phyloP scores from a whole-genome alignment of 2,113 vertebrate species.

The Lagopus muta region DNA sequence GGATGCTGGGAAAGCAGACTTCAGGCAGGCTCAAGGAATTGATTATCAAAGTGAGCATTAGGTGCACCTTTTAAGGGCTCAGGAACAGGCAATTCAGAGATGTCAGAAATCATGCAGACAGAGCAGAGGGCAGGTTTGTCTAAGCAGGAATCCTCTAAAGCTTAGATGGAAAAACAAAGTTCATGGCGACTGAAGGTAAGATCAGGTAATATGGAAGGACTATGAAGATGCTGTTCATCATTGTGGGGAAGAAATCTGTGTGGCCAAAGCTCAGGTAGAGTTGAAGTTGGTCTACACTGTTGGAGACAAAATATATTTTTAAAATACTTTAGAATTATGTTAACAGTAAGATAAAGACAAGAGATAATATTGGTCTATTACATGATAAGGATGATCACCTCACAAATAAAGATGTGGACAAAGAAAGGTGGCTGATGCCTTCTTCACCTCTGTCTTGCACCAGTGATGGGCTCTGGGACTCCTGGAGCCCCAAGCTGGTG shows the following conservation, averaged over 20 bases:
- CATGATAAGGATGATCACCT: not conserved
- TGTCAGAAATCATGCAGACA: not conserved
- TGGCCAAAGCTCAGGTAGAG: not conserved
- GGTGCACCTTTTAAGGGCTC: not conserved
- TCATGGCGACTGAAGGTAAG: not conserved
- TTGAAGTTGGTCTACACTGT: not conserved
- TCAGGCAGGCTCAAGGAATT: not conserved
- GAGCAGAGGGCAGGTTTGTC: not conserved
- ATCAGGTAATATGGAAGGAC: not conserved
- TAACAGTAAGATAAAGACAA: not conserved
- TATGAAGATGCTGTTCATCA: not conserved
- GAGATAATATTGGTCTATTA: not conserved
- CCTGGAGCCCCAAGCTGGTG: not conserved
- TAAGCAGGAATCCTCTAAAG: not conserved
- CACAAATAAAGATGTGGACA: not conserved
- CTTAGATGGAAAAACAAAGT: not conserved
- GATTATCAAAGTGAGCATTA: not conserved
- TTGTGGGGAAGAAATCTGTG: not conserved
- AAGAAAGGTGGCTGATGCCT: not conserved
- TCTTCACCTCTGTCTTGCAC: not conserved
- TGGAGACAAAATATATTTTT: not conserved
- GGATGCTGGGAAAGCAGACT: not conserved
- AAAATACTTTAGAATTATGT: not conserved
- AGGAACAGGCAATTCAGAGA: not conserved
- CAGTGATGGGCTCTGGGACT: not conserved